phyloP scores from a whole-genome alignment of 2,888 invertebrate genomes.

The Euclidia mi region DNA sequence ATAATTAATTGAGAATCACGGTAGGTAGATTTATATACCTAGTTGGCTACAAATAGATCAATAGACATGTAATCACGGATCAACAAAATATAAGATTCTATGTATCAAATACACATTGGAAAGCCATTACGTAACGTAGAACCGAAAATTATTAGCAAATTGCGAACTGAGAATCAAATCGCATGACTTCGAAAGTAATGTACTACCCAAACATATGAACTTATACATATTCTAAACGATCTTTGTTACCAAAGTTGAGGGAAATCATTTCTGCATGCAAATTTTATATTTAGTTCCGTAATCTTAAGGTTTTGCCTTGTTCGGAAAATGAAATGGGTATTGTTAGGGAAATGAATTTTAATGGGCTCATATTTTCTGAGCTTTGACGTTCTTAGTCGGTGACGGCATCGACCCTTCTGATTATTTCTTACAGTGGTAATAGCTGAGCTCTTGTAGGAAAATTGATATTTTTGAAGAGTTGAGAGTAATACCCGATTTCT shows the following conservation, averaged over 20 bases:
- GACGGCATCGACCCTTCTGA: too few species aligned
- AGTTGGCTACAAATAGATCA: too few species aligned
- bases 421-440: too few species aligned
- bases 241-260: neutral
- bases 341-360: constrained; percentile 1
- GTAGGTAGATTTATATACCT: too few species aligned
- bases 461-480: too few species aligned
- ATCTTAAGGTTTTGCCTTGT: neutral
- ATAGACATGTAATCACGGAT: too few species aligned
- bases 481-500: too few species aligned
- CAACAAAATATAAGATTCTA: too few species aligned
- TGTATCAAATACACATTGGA: neutral
- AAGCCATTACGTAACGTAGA: constrained; percentile 15
- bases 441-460: too few species aligned
- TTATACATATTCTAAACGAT: neutral
- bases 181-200: constrained; percentile 31
- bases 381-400: too few species aligned
- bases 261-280: constrained; percentile 13
- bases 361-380: neutral
- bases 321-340: neutral
- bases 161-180: constrained; percentile 40
- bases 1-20: too few species aligned
- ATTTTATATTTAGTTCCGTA: constrained; percentile 2
- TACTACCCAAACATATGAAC: neutral
- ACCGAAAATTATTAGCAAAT: constrained; percentile 29